Percentiles rank a stretch among this genome's conserved stretches.
phyloP scores from a whole-genome alignment of 1,140 invertebrate species.

The Trichonephila inaurata region DNA sequence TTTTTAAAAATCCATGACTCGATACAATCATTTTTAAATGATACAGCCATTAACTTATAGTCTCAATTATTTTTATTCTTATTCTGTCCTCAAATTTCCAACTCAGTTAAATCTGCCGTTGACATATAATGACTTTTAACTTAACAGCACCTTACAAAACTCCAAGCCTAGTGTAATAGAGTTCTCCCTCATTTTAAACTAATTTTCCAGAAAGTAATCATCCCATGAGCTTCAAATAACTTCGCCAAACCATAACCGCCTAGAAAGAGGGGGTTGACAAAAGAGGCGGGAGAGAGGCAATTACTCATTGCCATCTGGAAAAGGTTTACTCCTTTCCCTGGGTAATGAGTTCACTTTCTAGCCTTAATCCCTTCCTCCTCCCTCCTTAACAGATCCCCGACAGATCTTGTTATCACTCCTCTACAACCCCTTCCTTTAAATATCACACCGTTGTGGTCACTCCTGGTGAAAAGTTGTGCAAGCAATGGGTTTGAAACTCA shows the following conservation, averaged over 20 bases:
- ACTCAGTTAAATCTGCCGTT: too few species aligned
- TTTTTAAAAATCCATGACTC: too few species aligned
- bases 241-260: background rate
- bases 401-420: constrained; percentile 72
- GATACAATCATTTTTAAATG: too few species aligned
- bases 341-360: constrained; percentile 71
- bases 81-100: too few species aligned
- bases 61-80: too few species aligned
- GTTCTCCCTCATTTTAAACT: too few species aligned
- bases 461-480: background rate
- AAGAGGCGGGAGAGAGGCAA: background rate
- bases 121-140: too few species aligned
- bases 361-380: constrained; percentile 51
- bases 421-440: background rate
- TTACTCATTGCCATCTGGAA: constrained; percentile 65
- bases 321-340: constrained; percentile 49
- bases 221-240: background rate
- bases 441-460: background rate
- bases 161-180: too few species aligned
- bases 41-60: too few species aligned
- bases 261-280: background rate
- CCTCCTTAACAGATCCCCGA: constrained; percentile 43
- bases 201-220: too few species aligned
- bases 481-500: background rate
- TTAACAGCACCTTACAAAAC: too few species aligned